These are phyloP conservation scores for Hycleus cichorii DNA, from an alignment of 1,140 invertebrate genomes.

Conservation along the genomic window DNA sequence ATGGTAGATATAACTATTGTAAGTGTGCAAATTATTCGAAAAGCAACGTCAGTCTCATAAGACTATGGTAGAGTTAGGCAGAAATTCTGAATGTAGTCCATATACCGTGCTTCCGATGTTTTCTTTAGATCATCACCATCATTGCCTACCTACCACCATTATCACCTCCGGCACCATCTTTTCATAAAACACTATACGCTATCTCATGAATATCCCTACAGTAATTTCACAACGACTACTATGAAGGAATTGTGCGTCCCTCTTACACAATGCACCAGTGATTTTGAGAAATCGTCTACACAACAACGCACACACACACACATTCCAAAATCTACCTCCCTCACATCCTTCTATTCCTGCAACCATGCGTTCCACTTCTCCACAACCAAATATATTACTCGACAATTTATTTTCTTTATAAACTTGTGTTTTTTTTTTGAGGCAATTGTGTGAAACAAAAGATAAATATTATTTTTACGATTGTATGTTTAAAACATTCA, in stretches of 20 bases:
- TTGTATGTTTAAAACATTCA: too few species aligned
- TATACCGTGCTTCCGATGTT: conserved; percentile 5
- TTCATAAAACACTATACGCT: not conserved
- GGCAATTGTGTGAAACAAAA: too few species aligned
- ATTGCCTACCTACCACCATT: too few species aligned
- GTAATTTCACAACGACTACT: conserved; percentile 15
- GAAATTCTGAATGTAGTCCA: conserved; percentile 9
- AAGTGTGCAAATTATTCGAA: conserved; percentile 13
- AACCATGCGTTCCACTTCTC: too few species aligned
- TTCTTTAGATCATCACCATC: too few species aligned
- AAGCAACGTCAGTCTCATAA: conserved; percentile 11
- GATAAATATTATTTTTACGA: too few species aligned
- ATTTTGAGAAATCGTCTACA: conserved; percentile 27
- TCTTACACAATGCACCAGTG: conserved; percentile 26
- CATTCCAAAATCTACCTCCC: not conserved
- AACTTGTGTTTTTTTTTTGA: too few species aligned
- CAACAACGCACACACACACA: conserved; percentile 13
- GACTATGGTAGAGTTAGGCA: conserved; percentile 7
- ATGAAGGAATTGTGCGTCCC: conserved; percentile 14
- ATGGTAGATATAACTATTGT: conserved; percentile 2
- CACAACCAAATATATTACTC: too few species aligned
- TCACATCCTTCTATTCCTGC: too few species aligned
- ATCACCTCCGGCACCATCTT: too few species aligned
- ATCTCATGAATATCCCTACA: conserved; percentile 4
- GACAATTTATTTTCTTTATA: too few species aligned